A percentile compares a stretch with the other conserved stretches of the same genome.
phyloP scores from a whole-genome alignment of 1,140 invertebrate species.

The Trissolcus basalis region DNA sequence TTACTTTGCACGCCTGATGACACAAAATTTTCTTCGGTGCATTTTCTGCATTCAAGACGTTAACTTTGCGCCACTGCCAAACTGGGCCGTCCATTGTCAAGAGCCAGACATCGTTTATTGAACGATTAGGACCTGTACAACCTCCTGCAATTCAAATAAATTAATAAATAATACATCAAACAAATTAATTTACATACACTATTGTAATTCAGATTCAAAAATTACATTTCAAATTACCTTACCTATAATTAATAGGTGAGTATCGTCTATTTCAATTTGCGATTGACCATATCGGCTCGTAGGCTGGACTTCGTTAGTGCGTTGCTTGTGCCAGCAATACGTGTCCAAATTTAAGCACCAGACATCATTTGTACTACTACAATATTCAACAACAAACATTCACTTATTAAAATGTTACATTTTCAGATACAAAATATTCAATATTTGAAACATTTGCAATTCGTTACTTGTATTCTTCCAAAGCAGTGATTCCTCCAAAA shows the following conservation, averaged over 20 bases:
- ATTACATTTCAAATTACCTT: slow-evolving; percentile 49
- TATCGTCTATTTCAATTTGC: slow-evolving; percentile 83
- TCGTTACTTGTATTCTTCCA: slow-evolving; percentile 60
- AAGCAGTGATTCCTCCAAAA: slow-evolving; percentile 85
- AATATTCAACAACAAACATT: too few relatives aligned
- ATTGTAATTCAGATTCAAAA: too few relatives aligned
- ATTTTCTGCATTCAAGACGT: slow-evolving; percentile 84
- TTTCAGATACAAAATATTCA: too few relatives aligned
- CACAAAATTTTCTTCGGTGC: slow-evolving; percentile 92
- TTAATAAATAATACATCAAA: slow-evolving; percentile 3
- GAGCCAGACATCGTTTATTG: slow-evolving; percentile 85
- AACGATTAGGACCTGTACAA: slow-evolving; percentile 82
- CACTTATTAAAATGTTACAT: too few relatives aligned
- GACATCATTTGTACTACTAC: slow-evolving; percentile 86
- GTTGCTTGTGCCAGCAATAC: slow-evolving; percentile 86
- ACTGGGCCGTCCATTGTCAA: slow-evolving; percentile 77
- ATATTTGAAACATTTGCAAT: too few relatives aligned
- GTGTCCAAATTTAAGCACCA: slow-evolving; percentile 91
- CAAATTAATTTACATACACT: too few relatives aligned
- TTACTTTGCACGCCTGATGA: slow-evolving; percentile 91
- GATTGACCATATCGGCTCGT: slow-evolving; percentile 92
- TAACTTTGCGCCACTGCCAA: slow-evolving; percentile 90
- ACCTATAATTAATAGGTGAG: slow-evolving; percentile 85
- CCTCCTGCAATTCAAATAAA: slow-evolving; percentile 74
- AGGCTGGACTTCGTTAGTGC: slow-evolving; percentile 82